A percentile compares a stretch with the other conserved stretches of the same genome.
Evolutionary conservation across 2,888 invertebrate species (phyloP).

Genomic region (Altica lythri): DNA sequence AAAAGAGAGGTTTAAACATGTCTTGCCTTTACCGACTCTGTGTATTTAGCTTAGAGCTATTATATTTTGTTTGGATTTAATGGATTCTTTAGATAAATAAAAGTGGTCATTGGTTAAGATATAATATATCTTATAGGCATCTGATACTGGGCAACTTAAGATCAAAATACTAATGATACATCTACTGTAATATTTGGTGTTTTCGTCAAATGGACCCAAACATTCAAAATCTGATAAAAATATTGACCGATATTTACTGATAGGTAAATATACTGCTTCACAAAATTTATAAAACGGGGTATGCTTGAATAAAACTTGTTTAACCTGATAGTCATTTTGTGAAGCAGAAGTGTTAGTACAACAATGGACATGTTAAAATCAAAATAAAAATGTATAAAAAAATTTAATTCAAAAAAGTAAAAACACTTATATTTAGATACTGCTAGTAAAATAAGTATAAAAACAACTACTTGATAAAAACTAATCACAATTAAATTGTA

Average conservation of each 20-base stretch:
- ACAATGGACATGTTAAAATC: conserved; percentile 1
- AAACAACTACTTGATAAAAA: conserved; percentile 3
- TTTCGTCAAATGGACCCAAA: conserved; percentile 19
- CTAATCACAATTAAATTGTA: conserved; percentile 16
- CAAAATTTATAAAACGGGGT: conserved; percentile 5
- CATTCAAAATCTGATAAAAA: conserved; percentile 10
- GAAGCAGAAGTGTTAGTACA: not conserved
- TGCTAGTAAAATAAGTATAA: conserved; percentile 7
- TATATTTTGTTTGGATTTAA: too few relatives aligned
- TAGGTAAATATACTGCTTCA: not conserved
- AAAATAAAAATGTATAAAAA: conserved; percentile 6
- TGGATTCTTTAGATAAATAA: too few relatives aligned
- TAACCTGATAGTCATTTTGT: not conserved
- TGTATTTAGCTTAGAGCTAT: too few relatives aligned
- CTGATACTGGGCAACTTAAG: too few relatives aligned
- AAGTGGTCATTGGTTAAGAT: too few relatives aligned
- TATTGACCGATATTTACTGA: conserved; percentile 11
- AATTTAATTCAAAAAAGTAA: conserved; percentile 7
- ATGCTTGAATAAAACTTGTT: conserved; percentile 2
- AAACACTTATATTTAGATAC: conserved; percentile 5
- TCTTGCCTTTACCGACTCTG: too few relatives aligned
- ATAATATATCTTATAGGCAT: too few relatives aligned
- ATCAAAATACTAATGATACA: too few relatives aligned
- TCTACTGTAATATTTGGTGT: too few relatives aligned
- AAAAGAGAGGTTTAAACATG: too few relatives aligned